Percentiles rank a stretch among this genome's conserved stretches.
Conservation (phyloP, 92 coral and sea anemone genomes). For the Zoanthus sociatus region DNA sequence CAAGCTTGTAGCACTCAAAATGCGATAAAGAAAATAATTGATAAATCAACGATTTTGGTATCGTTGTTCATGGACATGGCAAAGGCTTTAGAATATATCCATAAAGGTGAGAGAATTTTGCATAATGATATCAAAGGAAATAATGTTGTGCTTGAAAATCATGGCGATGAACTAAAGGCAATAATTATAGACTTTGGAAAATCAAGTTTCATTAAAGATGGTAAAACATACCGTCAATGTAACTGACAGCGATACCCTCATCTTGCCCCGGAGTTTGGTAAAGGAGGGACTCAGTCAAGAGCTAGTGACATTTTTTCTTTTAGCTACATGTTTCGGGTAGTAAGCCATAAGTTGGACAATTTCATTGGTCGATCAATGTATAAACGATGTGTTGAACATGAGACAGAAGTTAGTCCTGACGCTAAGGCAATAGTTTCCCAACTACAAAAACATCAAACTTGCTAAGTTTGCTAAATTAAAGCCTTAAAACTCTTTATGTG, state of each 20-base stretch:
- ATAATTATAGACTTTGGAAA: too few relatives aligned
- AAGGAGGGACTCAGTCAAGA: not conserved
- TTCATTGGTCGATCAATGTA: not conserved
- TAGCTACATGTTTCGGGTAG: not conserved
- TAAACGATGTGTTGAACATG: not conserved
- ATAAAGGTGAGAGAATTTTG: not conserved
- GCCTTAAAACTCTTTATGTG: not conserved
- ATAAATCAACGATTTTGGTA: not conserved
- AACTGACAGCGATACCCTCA: too few relatives aligned
- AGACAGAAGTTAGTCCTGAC: not conserved
- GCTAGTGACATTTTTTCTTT: conserved; percentile 20
- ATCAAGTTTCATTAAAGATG: not conserved
- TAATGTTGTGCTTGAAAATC: too few relatives aligned
- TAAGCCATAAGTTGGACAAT: conserved; percentile 3
- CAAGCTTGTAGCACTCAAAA: not conserved
- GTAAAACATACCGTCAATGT: too few relatives aligned
- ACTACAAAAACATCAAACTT: not conserved
- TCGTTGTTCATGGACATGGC: too few relatives aligned
- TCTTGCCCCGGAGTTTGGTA: conserved; percentile 10
- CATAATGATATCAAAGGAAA: too few relatives aligned
- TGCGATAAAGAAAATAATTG: not conserved
- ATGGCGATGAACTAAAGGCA: too few relatives aligned
- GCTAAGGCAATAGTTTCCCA: not conserved
- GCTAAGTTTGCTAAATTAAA: not conserved
- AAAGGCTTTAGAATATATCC: not conserved